Evolutionary conservation across 2,113 vertebrate species (phyloP), one percentile per base, ranked within the genome.

Genomic region (Zosterops lateralis): DNA sequence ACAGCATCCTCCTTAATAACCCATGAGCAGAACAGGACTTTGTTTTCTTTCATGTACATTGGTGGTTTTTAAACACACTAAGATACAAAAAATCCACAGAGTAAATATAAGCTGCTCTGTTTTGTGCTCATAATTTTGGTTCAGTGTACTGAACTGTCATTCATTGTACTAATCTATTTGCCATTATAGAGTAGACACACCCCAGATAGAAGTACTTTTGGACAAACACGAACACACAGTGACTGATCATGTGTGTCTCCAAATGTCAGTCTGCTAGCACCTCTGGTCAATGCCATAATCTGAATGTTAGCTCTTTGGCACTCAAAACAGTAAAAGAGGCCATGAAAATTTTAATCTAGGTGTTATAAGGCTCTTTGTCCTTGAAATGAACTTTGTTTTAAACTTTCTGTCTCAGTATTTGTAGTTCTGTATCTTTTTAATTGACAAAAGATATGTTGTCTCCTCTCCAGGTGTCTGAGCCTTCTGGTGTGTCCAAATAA

Each of bases 261-360:
- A 29, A 15, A 3, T 17, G 31, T 32, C 45, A 36, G 51, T 31
- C 17, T 9, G 0, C 0, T 9, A 38, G 22, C 25, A 84, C 7
- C 9, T 29, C 32, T 79, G 40, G 17, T 56, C 22, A 14, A 17
- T 47, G 8, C 6, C 19, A 26, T 75, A 47, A 64, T 20, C 32
- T 60, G 19, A 56, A 38, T 1, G 0, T n/a, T 58, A 29, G 9
- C 9, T 74, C 16, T 25, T 12, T 47, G 38, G 16, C 25, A 32
- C 19, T 44, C 31, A 77, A 64, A 57, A 15, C 5, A 65, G 7
- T 44, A 57, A 48, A 84, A 65, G 26, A 56, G 6, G 7, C 5
- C 12, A 20, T 57, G 25, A 21, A 72, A 62, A 25, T 14, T 75
- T 51, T 51, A 29, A n/a, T 10, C 45, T 36, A 57, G 5, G 7